Evolutionary conservation across 2,113 vertebrate genomes (phyloP).

Genomic region (Delphinapterus leucas): DNA sequence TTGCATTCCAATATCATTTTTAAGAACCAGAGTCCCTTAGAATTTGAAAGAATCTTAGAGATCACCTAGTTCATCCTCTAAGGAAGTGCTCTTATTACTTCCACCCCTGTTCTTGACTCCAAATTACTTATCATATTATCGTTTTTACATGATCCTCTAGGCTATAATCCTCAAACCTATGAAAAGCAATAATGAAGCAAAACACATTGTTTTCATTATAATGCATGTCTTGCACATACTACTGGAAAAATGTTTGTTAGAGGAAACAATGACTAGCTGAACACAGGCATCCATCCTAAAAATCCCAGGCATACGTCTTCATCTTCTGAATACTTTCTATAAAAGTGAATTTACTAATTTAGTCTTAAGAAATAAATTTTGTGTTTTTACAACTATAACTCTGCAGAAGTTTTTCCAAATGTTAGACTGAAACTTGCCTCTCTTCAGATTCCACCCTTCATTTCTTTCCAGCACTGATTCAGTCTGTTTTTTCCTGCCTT

Average conservation of each 20-base stretch:
- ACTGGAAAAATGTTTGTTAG: background rate
- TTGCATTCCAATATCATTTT: background rate
- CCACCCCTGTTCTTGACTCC: background rate
- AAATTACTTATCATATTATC: background rate
- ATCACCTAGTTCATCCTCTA: background rate
- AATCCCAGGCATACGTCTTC: background rate
- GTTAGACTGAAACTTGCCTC: background rate
- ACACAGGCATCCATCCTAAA: background rate
- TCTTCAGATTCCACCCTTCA: background rate
- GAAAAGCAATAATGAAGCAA: background rate
- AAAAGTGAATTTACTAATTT: background rate
- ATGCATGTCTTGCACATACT: background rate
- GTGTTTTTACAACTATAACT: background rate
- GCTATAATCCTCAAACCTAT: background rate
- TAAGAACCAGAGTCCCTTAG: background rate
- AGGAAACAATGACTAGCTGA: background rate
- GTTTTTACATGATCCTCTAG: background rate
- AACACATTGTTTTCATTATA: background rate
- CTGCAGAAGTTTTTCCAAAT: background rate
- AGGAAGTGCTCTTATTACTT: background rate
- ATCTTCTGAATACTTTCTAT: background rate
- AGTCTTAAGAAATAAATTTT: background rate
- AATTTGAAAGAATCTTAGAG: background rate
- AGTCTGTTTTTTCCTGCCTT: background rate
- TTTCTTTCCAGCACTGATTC: background rate